These are phyloP conservation scores for Umimayanthus chanpuru DNA, from an alignment of 92 coral and sea anemone species.

Conservation along the genomic window DNA sequence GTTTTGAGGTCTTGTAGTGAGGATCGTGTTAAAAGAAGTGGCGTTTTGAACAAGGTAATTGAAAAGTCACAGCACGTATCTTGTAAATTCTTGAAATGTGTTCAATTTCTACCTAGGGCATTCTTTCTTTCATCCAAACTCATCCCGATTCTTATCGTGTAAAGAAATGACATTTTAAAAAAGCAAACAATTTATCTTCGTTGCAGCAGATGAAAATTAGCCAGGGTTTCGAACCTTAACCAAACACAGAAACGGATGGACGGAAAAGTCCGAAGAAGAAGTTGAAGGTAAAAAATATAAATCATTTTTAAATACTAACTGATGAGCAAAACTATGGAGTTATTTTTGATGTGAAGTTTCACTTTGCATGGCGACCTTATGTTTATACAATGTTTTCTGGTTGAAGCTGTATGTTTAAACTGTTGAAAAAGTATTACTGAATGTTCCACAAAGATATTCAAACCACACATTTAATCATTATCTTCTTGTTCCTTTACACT, in stretches of 20 bases:
- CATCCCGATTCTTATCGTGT: background rate
- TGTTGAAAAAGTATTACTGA: background rate
- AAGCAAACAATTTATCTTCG: conserved; percentile 20
- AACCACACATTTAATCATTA: background rate
- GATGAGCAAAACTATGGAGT: background rate
- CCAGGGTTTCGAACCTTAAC: background rate
- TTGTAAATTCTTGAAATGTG: background rate
- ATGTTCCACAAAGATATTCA: background rate
- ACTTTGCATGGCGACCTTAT: background rate
- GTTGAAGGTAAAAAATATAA: conserved; percentile 2
- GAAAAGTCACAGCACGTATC: background rate
- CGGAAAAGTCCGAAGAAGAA: background rate
- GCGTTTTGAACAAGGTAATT: conserved; percentile 25
- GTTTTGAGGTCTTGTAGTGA: conserved; percentile 23
- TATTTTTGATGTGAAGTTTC: background rate
- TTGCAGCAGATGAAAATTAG: conserved; percentile 24
- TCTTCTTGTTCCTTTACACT: background rate
- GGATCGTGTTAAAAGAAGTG: background rate
- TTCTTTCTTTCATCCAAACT: background rate
- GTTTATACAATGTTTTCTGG: background rate
- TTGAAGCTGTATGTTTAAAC: too few relatives aligned
- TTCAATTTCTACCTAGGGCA: background rate
- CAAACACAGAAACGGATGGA: conserved; percentile 1
- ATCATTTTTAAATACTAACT: background rate
- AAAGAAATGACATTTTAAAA: background rate